A percentile compares a stretch with the other conserved stretches of the same genome.
phyloP scores from a whole-genome alignment of 2,797 vertebrate species.

The Saxicola maurus region DNA sequence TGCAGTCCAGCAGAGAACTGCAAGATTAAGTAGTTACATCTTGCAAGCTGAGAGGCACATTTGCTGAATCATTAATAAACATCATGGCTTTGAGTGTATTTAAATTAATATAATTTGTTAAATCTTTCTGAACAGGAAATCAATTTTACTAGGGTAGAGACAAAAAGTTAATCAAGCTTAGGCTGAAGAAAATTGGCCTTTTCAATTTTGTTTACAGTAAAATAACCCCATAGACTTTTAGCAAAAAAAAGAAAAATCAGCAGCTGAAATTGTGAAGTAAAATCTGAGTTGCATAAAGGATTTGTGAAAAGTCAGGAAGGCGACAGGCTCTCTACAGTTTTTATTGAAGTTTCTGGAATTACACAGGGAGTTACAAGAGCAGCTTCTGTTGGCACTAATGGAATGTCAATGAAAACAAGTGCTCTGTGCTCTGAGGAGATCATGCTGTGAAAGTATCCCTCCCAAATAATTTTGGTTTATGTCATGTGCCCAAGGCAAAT shows the following conservation, averaged over 20 bases:
- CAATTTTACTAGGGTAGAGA: slow-evolving; percentile 14
- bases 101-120: slow-evolving; percentile 56
- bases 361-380: slow-evolving; percentile 5
- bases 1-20: not conserved
- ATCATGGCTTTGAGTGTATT: slow-evolving; percentile 25
- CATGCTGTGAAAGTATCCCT: not conserved
- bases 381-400: not conserved
- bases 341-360: slow-evolving; percentile 13
- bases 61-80: slow-evolving; percentile 11
- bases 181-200: slow-evolving; percentile 27
- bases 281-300: not conserved
- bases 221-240: not conserved
- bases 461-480: slow-evolving; percentile 29
- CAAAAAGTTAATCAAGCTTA: slow-evolving; percentile 49
- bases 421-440: not conserved
- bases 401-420: slow-evolving; percentile 27
- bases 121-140: slow-evolving; percentile 26
- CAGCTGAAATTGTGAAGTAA: not conserved
- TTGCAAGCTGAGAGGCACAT: not conserved
- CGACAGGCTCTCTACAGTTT: not conserved
- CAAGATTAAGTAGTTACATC: slow-evolving; percentile 2
- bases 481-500: slow-evolving; percentile 15
- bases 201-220: slow-evolving; percentile 17
- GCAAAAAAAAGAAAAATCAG: not conserved
- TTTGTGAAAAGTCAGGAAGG: not conserved